These are phyloP conservation scores for Whitmania pigra DNA, from an alignment of 1,140 invertebrate species.

Conservation along the genomic window DNA sequence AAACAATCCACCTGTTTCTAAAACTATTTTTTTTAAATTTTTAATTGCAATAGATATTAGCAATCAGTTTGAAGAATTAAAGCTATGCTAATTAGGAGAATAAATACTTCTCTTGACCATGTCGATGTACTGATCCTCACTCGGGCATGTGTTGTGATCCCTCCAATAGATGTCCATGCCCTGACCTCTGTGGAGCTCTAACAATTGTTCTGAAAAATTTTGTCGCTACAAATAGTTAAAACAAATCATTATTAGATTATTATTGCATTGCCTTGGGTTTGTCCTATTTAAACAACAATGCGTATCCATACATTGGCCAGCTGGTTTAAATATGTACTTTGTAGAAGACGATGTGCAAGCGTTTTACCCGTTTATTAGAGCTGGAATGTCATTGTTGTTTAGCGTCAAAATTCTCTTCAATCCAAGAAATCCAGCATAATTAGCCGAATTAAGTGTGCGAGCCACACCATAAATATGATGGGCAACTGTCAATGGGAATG, in stretches of 20 bases:
- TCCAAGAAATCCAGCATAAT: too few species aligned
- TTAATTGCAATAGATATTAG: neutral
- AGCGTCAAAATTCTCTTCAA: too few species aligned
- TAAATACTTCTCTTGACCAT: slow-evolving; percentile 77
- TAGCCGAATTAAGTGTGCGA: too few species aligned
- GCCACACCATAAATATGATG: too few species aligned
- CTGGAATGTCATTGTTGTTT: too few species aligned
- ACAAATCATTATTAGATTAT: too few species aligned
- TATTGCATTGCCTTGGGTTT: too few species aligned
- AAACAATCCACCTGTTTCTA: slow-evolving; percentile 89
- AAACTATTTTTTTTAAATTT: slow-evolving; percentile 32
- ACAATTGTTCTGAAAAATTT: slow-evolving; percentile 56
- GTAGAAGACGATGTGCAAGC: too few species aligned
- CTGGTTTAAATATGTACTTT: slow-evolving; percentile 13
- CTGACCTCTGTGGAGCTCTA: slow-evolving; percentile 86
- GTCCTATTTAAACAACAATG: too few species aligned
- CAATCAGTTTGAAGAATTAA: slow-evolving; percentile 25
- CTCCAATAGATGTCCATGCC: slow-evolving; percentile 97
- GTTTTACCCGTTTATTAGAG: too few species aligned
- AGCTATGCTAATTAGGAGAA: neutral
- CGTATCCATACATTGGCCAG: slow-evolving; percentile 33
- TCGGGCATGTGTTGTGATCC: slow-evolving; percentile 81
- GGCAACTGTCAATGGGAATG: too few species aligned
- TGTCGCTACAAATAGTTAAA: too few species aligned
- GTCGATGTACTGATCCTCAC: slow-evolving; percentile 75